Evolutionary conservation across 2,888 invertebrate genomes (phyloP).

Genomic region (Imbricaverruca yamaguchii): DNA sequence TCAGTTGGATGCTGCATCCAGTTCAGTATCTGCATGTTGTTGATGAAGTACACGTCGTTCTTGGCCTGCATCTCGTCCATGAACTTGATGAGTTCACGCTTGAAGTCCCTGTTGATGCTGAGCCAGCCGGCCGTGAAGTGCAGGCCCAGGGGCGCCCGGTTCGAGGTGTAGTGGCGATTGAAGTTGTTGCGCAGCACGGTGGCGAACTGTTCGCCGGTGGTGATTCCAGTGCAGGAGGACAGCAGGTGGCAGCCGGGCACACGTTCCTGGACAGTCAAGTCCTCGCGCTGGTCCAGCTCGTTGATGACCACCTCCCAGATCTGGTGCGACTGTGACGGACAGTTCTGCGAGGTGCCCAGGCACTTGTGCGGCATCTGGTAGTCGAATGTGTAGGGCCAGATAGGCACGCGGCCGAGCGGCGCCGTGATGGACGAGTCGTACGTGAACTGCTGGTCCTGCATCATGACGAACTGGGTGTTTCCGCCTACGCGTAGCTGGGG

Average conservation of each 20-base stretch:
- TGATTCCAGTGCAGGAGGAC: constrained; percentile 83
- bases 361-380: constrained; percentile 95
- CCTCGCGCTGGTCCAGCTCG: constrained; percentile 84
- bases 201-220: constrained; percentile 33
- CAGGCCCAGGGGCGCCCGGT: constrained; percentile 73
- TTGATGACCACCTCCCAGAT: constrained; percentile 98
- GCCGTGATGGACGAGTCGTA: constrained; percentile 93
- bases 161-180: constrained; percentile 84
- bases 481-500: constrained; percentile 86
- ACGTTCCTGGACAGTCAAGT: constrained; percentile 86
- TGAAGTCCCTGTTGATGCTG: constrained; percentile 87
- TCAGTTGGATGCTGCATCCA: constrained; percentile 96
- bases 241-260: constrained; percentile 88
- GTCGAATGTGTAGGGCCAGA: constrained; percentile 96
- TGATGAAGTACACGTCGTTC: constrained; percentile 88
- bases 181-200: constrained; percentile 85
- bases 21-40: constrained; percentile 71
- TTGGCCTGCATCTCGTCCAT: constrained; percentile 84
- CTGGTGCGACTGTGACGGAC: constrained; percentile 71
- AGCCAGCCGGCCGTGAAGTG: constrained; percentile 94
- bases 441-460: constrained; percentile 88
- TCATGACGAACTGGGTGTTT: constrained; percentile 93
- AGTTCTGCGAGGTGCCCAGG: constrained; percentile 87
- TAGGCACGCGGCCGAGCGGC: constrained; percentile 76
- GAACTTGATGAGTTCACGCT: constrained; percentile 82